Evolutionary conservation across 2,888 invertebrate genomes (phyloP).

Genomic region (Eurytoma adleriae): DNA sequence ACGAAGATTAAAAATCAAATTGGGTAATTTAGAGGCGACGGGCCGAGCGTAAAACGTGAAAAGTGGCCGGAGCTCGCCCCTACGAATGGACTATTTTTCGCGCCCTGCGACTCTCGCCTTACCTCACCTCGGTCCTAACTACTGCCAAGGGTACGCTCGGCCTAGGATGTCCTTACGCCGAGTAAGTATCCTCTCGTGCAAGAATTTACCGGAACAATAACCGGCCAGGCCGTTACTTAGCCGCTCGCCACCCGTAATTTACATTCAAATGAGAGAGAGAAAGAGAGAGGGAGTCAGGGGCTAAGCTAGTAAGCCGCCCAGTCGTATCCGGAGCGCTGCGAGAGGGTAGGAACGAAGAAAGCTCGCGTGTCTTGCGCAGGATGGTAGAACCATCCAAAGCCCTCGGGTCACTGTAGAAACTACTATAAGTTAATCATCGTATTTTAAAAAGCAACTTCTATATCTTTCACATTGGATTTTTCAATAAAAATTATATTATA

Average conservation of each 20-base stretch:
- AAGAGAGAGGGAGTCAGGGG: not conserved
- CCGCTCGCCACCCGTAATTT: conserved; percentile 66
- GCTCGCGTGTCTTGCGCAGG: conserved; percentile 44
- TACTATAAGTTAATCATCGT: not conserved
- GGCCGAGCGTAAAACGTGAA: conserved; percentile 23
- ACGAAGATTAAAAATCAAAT: conserved; percentile 48
- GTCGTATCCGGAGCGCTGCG: conserved; percentile 57
- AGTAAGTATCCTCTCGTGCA: conserved; percentile 61
- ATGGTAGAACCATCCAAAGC: conserved; percentile 12
- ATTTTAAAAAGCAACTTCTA: too few relatives aligned
- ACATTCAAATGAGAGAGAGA: conserved; percentile 68
- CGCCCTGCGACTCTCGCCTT: conserved; percentile 3
- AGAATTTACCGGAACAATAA: conserved; percentile 66
- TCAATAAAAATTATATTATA: too few relatives aligned
- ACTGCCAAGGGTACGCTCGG: not conserved
- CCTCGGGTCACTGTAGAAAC: conserved; percentile 1
- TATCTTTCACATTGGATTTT: too few relatives aligned
- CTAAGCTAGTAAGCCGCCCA: conserved; percentile 57
- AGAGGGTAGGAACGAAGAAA: conserved; percentile 30
- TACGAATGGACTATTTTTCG: conserved; percentile 36
- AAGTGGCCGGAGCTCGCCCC: conserved; percentile 2
- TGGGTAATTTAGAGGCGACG: conserved; percentile 35
- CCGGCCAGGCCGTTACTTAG: conserved; percentile 66
- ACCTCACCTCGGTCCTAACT: conserved; percentile 10
- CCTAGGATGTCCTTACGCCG: conserved; percentile 40